Evolutionary conservation across 1,140 invertebrate species (phyloP).

Genomic region (Eciton burchellii): DNA sequence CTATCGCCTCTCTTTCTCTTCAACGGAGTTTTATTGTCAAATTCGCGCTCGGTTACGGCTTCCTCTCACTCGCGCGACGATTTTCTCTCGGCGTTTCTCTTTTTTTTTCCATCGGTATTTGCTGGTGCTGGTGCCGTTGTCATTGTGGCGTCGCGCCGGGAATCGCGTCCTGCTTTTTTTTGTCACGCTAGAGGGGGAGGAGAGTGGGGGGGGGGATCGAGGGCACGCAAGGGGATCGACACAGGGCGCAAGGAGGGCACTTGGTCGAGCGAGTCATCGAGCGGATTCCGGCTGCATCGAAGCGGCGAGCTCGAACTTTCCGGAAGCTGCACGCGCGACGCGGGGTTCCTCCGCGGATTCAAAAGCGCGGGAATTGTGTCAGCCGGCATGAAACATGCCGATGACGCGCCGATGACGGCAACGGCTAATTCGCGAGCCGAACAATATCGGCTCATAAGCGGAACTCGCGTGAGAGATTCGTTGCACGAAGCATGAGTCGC

Average conservation of each 20-base stretch:
- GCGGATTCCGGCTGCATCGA: constrained; percentile 59
- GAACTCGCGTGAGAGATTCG: constrained; percentile 66
- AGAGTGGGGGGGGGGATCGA: no score
- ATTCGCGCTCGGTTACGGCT: constrained; percentile 71
- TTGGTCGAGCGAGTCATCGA: constrained; percentile 73
- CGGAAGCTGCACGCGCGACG: constrained; percentile 25
- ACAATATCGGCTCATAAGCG: constrained; percentile 68
- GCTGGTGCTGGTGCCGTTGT: constrained; percentile 49
- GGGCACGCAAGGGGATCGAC: constrained; percentile 10
- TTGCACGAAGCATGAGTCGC: constrained; percentile 65
- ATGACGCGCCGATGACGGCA: constrained; percentile 19
- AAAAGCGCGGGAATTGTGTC: constrained; percentile 61
- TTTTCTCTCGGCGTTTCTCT: constrained; percentile 61
- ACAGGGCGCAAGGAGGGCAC: constrained; percentile 67
- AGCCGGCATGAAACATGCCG: constrained; percentile 52
- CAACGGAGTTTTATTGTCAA: constrained; percentile 71
- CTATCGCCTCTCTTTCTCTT: constrained; percentile 32
- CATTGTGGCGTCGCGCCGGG: constrained; percentile 30
- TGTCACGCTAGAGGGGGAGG: no score
- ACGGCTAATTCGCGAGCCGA: constrained; percentile 65
- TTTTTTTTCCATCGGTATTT: constrained; percentile 5
- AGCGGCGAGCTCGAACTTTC: constrained; percentile 30
- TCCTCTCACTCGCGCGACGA: constrained; percentile 69
- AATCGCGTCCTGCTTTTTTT: constrained; percentile 2
- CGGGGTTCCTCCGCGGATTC: constrained; percentile 27